Evolutionary conservation across 2,113 vertebrate genomes (phyloP).

Genomic region (Xenopus borealis): DNA sequence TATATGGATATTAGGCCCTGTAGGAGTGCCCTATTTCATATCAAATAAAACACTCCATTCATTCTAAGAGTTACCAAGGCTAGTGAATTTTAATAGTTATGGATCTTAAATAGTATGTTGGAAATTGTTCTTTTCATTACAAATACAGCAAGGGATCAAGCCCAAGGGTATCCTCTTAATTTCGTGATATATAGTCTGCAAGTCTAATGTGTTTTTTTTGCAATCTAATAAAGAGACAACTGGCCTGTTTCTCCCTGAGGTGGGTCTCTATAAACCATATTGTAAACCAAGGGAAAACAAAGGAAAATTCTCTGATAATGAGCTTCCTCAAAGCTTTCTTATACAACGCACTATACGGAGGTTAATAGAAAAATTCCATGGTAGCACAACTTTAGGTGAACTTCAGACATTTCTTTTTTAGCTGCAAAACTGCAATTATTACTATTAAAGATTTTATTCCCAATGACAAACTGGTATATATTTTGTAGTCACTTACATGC

Average conservation of each 20-base stretch:
- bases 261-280: constrained; percentile 66
- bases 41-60: constrained; percentile 62
- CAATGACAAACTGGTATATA: background rate
- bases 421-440: constrained; percentile 8
- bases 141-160: constrained; percentile 79
- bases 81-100: constrained; percentile 75
- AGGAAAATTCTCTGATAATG: constrained; percentile 63
- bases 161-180: constrained; percentile 78
- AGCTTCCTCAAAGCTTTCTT: constrained; percentile 48
- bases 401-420: constrained; percentile 3
- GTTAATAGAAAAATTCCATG: constrained; percentile 5
- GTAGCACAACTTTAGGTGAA: background rate
- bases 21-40: constrained; percentile 66
- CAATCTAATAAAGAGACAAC: constrained; percentile 75
- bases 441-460: constrained; percentile 4
- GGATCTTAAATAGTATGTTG: constrained; percentile 73
- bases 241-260: constrained; percentile 68
- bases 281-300: constrained; percentile 55
- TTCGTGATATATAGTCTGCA: constrained; percentile 81
- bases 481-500: background rate
- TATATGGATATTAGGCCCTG: constrained; percentile 70
- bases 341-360: constrained; percentile 21
- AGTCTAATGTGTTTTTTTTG: constrained; percentile 66
- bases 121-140: constrained; percentile 80
- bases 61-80: constrained; percentile 67